Evolutionary conservation across 2,888 invertebrate species (phyloP).

Genomic region (Nephrocerus scutellatus): DNA sequence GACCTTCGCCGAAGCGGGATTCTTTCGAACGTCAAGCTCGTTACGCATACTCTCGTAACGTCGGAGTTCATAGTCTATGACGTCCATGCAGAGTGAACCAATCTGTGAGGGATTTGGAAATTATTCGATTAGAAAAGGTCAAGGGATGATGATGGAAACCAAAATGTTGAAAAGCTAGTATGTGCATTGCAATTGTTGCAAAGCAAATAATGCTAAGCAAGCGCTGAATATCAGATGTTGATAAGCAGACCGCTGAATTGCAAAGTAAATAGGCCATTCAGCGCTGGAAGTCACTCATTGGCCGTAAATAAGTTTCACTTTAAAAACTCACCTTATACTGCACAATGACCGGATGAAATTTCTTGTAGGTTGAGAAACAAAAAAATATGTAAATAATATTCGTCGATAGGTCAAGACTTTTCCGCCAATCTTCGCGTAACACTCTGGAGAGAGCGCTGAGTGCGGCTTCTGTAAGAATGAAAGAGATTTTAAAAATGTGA

Average conservation of each 20-base stretch:
- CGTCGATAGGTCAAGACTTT: conserved; percentile 90
- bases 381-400: conserved; percentile 96
- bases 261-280: conserved; percentile 1
- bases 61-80: conserved; percentile 89
- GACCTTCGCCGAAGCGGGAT: conserved; percentile 38
- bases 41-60: conserved; percentile 90
- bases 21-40: conserved; percentile 55
- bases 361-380: conserved; percentile 92
- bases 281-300: background rate
- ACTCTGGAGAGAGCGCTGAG: conserved; percentile 93
- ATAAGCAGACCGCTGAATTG: conserved; percentile 1
- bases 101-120: no score
- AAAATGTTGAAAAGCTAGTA: background rate
- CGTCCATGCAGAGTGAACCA: conserved; percentile 93
- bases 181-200: background rate
- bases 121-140: conserved; percentile 8
- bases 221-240: no score
- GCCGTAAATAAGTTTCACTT: background rate
- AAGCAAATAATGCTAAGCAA: conserved; percentile 8
- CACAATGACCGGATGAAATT: conserved; percentile 89
- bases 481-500: conserved; percentile 14
- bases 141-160: background rate
- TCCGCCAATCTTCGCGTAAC: conserved; percentile 94
- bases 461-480: conserved; percentile 67
- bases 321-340: conserved; percentile 75